Conservation (phyloP, 2,113 vertebrate species). For the Dolichotis patagonum region DNA sequence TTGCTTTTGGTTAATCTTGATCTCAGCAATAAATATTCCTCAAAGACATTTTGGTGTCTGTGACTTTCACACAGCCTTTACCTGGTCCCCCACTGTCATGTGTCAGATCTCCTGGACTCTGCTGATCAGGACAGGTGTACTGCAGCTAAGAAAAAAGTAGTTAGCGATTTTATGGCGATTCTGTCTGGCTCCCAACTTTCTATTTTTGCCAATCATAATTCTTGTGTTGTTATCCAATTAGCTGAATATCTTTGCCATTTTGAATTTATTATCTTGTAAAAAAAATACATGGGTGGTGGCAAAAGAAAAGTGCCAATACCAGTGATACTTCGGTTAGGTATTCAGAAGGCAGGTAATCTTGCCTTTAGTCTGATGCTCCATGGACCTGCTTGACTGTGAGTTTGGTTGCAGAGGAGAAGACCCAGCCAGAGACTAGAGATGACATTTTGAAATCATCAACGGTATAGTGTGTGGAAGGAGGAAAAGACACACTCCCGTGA, state of each 20-base stretch:
- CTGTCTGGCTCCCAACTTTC: background rate
- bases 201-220: background rate
- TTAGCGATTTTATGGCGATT: background rate
- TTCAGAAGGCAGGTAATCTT: background rate
- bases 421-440: background rate
- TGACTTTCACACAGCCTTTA: background rate
- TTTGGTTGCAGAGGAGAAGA: background rate
- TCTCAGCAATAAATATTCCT: background rate
- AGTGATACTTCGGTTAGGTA: background rate
- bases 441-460: background rate
- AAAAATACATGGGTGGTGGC: background rate
- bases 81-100: background rate
- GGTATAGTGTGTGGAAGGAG: background rate
- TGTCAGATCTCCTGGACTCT: background rate
- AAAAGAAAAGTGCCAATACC: background rate
- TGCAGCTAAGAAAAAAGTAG: background rate
- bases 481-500: background rate
- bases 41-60: background rate
- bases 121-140: background rate
- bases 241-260: background rate
- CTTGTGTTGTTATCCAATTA: background rate
- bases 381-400: background rate
- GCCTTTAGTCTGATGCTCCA: background rate
- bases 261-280: background rate
- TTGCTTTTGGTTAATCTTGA: background rate